Evolutionary conservation across 2,113 vertebrate species (phyloP).

Genomic region (Smithornis capensis): DNA sequence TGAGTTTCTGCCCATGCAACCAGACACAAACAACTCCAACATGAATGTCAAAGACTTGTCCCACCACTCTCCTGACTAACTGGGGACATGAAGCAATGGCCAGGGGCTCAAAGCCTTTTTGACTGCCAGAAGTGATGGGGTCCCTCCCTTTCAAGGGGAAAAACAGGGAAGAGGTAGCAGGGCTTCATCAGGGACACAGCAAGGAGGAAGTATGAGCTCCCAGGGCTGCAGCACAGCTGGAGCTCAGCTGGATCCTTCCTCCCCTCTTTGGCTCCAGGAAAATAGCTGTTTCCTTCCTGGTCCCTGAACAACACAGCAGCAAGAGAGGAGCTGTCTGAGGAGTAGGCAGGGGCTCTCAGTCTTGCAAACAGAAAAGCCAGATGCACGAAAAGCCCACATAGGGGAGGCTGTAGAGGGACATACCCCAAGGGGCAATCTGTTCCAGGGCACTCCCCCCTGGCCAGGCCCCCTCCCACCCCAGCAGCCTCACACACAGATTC

Average conservation of each 20-base stretch:
- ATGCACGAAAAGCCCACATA: neutral
- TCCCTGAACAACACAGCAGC: neutral
- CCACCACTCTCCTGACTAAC: neutral
- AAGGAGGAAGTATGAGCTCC: neutral
- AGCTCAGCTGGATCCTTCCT: constrained; percentile 32
- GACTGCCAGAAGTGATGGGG: neutral
- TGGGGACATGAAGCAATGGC: neutral
- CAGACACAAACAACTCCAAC: neutral
- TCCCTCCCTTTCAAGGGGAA: neutral
- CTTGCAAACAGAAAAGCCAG: neutral
- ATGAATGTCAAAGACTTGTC: neutral
- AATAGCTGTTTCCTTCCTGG: constrained; percentile 31
- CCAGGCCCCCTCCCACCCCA: neutral
- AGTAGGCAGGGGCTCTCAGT: neutral
- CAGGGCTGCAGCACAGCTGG: neutral
- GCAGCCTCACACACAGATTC: neutral
- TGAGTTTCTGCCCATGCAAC: neutral
- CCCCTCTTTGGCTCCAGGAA: neutral
- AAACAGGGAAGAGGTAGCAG: neutral
- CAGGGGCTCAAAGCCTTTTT: neutral
- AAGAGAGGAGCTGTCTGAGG: neutral
- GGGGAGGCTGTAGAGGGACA: neutral
- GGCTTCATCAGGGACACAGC: neutral
- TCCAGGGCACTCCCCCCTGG: rapidly evolving
- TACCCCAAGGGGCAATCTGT: neutral